Conservation (phyloP, 2,888 invertebrate species). For the Ornithoptera priamus region DNA sequence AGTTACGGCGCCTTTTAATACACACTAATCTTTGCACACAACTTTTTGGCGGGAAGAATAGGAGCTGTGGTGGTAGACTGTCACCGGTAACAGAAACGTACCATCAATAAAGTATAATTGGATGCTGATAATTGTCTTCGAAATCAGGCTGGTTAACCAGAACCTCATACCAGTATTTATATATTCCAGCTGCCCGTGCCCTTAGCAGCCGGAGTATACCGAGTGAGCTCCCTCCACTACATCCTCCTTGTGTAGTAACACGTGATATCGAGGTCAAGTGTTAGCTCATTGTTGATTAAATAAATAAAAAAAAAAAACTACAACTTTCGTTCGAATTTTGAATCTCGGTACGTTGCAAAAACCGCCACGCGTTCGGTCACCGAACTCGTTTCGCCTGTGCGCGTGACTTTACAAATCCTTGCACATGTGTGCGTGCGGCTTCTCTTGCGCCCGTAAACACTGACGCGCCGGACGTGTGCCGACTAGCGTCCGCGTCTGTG, state of each 20-base stretch:
- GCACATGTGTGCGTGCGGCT: constrained; percentile 10
- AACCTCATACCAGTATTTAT: too few relatives aligned
- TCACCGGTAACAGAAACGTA: too few relatives aligned
- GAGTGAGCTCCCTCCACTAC: not conserved
- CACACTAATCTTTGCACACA: too few relatives aligned
- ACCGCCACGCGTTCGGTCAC: constrained; percentile 47
- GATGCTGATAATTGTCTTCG: too few relatives aligned
- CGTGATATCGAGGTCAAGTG: too few relatives aligned
- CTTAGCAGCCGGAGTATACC: too few relatives aligned
- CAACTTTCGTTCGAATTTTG: constrained; percentile 35
- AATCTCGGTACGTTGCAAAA: constrained; percentile 51
- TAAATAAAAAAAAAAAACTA: constrained; percentile 17
- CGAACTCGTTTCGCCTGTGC: constrained; percentile 42
- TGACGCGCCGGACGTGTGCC: constrained; percentile 17
- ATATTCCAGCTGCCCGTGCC: too few relatives aligned
- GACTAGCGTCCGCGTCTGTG: constrained; percentile 19
- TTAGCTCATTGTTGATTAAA: not conserved
- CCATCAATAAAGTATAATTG: too few relatives aligned
- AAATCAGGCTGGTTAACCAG: too few relatives aligned
- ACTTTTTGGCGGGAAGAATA: too few relatives aligned
- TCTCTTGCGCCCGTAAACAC: constrained; percentile 26
- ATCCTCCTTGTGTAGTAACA: constrained; percentile 5
- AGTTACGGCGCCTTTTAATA: too few relatives aligned
- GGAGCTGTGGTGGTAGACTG: too few relatives aligned
- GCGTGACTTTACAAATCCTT: constrained; percentile 32